phyloP scores from a whole-genome alignment of 2,888 invertebrate genomes.

The Cryptops parisi region DNA sequence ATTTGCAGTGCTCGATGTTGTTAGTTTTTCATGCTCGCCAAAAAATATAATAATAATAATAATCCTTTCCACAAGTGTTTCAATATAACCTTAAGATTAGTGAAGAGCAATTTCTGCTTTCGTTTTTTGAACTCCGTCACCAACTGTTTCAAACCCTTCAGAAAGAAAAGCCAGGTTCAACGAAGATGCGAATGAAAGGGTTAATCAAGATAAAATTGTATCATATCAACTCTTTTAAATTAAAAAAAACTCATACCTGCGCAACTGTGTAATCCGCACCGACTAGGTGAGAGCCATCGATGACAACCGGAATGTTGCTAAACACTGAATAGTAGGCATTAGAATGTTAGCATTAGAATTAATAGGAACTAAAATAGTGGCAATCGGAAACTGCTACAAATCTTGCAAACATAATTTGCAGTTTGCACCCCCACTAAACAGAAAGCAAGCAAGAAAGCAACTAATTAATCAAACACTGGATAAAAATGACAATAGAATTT shows the following conservation, averaged over 20 bases:
- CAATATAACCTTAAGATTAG: slow-evolving; percentile 14
- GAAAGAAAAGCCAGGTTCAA: no score
- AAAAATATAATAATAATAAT: no score
- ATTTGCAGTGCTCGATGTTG: no score
- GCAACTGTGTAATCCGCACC: slow-evolving; percentile 19
- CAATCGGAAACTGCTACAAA: not conserved
- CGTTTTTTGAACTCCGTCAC: slow-evolving; percentile 16
- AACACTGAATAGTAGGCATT: slow-evolving; percentile 6
- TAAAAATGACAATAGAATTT: no score
- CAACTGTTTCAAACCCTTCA: slow-evolving; percentile 18
- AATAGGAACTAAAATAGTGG: not conserved
- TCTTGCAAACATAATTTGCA: no score
- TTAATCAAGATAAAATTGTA: slow-evolving; percentile 4
- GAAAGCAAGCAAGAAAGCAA: no score
- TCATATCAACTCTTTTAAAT: not conserved
- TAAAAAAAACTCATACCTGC: slow-evolving; percentile 10
- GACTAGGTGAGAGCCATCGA: slow-evolving; percentile 18
- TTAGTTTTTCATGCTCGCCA: no score
- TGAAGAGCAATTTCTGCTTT: slow-evolving; percentile 18
- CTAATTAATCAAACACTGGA: no score
- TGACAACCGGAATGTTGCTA: slow-evolving; percentile 14
- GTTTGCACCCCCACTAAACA: no score
- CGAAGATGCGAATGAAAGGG: no score
- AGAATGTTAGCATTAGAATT: not conserved
- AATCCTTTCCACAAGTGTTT: not conserved